These are phyloP conservation scores for Sphyrna mokarran DNA, from an alignment of 2,113 vertebrate genomes.

Conservation along the genomic window DNA sequence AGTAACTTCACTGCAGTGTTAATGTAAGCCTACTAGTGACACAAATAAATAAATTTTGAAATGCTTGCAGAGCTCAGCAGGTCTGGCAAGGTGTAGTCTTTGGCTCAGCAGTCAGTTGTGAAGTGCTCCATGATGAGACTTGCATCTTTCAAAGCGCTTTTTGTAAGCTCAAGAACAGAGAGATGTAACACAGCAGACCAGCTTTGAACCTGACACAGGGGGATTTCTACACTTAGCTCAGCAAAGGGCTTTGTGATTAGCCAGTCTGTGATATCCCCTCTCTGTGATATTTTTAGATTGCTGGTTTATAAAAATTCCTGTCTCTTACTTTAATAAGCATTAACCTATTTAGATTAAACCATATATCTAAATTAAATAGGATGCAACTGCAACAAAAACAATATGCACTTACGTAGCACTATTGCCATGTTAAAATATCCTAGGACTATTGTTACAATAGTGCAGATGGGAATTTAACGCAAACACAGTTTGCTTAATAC, in stretches of 20 bases:
- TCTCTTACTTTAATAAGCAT: neutral
- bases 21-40: too few relatives aligned
- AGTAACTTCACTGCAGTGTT: too few relatives aligned
- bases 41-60: too few relatives aligned
- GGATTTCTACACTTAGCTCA: neutral
- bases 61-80: too few relatives aligned
- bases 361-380: neutral
- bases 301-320: neutral
- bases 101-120: neutral
- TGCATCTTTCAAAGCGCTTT: neutral
- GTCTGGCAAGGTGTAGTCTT: neutral
- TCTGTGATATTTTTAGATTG: neutral
- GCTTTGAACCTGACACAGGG: neutral
- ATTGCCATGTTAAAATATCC: neutral
- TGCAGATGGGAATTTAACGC: neutral
- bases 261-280: neutral
- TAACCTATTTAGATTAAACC: conserved; percentile 12
- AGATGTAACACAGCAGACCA: neutral
- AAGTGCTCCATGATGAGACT: neutral
- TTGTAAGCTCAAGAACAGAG: neutral
- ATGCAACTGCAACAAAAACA: neutral
- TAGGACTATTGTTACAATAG: neutral
- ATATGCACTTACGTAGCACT: neutral
- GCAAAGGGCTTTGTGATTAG: neutral
- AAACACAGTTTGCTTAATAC: neutral